Evolutionary conservation across 2,797 vertebrate species (phyloP).

Genomic region (Pagetopsis macropterus): DNA sequence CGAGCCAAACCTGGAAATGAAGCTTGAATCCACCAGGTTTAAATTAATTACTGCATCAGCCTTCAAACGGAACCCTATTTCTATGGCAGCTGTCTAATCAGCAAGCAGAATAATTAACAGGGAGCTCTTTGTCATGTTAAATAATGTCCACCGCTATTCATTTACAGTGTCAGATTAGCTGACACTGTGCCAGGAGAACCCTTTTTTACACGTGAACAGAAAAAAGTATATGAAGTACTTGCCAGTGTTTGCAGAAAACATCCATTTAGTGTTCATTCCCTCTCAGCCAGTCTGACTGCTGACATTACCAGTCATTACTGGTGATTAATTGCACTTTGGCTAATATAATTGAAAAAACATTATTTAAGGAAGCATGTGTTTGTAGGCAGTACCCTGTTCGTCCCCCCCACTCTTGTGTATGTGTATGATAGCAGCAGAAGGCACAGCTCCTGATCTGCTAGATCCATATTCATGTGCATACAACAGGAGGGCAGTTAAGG

Average conservation of each 20-base stretch:
- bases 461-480: neutral
- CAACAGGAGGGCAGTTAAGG: conserved; percentile 13
- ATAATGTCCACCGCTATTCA: conserved; percentile 50
- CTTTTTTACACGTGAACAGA: conserved; percentile 24
- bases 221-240: conserved; percentile 36
- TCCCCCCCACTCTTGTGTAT: neutral
- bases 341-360: conserved; percentile 54
- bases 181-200: conserved; percentile 18
- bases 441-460: neutral
- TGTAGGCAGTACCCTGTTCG: neutral
- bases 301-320: conserved; percentile 55
- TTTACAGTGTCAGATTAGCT: conserved; percentile 44
- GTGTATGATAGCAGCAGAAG: neutral
- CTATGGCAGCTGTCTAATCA: conserved; percentile 32
- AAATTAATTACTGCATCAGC: conserved; percentile 44
- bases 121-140: conserved; percentile 62
- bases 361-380: conserved; percentile 34
- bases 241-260: conserved; percentile 49
- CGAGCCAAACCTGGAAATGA: conserved; percentile 30
- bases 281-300: conserved; percentile 44
- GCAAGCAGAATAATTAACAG: conserved; percentile 47
- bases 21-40: conserved; percentile 30
- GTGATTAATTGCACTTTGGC: conserved; percentile 60
- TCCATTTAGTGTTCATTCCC: conserved; percentile 50
- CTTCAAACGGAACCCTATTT: conserved; percentile 28